phyloP scores from a whole-genome alignment of 2,888 invertebrate species.

The Acronicta alni region DNA sequence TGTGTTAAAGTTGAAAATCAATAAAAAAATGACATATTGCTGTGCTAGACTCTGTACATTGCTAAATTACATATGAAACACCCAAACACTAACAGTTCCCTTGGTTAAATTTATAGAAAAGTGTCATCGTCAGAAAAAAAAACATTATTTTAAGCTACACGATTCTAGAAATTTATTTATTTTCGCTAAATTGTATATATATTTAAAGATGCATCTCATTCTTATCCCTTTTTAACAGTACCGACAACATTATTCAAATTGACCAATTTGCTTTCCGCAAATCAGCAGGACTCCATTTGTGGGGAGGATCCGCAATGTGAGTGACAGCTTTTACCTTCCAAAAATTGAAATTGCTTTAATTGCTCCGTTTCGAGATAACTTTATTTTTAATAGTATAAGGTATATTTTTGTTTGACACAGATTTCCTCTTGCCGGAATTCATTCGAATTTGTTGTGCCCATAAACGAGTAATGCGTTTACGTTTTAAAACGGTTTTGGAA shows the following conservation, averaged over 20 bases:
- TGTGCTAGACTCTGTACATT: no score
- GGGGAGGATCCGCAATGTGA: slow-evolving; percentile 39
- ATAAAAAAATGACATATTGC: no score
- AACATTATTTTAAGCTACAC: no score
- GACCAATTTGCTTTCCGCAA: slow-evolving; percentile 53
- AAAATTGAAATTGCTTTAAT: slow-evolving; percentile 53
- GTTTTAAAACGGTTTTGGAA: slow-evolving; percentile 47
- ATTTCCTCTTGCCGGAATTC: slow-evolving; percentile 12
- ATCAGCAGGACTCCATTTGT: slow-evolving; percentile 54
- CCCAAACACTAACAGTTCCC: no score
- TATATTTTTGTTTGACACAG: slow-evolving; percentile 27
- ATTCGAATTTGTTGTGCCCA: slow-evolving; percentile 50
- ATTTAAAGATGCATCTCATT: not conserved
- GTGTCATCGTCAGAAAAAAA: no score
- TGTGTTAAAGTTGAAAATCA: no score
- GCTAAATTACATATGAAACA: no score
- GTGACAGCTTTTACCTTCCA: slow-evolving; percentile 51
- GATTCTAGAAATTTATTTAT: no score
- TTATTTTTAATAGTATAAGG: slow-evolving; percentile 22
- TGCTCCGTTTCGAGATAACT: slow-evolving; percentile 24
- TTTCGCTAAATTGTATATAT: not conserved
- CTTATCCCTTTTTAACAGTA: slow-evolving; percentile 2
- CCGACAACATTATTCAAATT: slow-evolving; percentile 41
- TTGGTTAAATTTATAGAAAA: no score
- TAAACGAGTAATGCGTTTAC: slow-evolving; percentile 48